Percentiles rank a stretch among this genome's conserved stretches.
These are phyloP conservation scores for Hippopotamus amphibius DNA, from an alignment of 2,113 vertebrate species.

Conservation along the genomic window DNA sequence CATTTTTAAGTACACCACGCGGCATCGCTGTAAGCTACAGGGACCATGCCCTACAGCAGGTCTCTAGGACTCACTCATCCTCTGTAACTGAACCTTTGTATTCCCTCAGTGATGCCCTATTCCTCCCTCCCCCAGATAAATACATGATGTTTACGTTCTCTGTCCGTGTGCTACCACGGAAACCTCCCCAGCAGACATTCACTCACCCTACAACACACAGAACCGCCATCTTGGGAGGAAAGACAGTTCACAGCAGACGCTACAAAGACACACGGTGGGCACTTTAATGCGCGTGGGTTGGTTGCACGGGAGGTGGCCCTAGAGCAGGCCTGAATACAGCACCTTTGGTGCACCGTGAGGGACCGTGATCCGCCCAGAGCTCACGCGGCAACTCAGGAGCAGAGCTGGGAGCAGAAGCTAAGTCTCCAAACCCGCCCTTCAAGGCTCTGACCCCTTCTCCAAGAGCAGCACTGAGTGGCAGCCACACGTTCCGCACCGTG, in stretches of 20 bases:
- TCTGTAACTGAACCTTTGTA: fast-evolving
- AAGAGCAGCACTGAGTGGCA: fast-evolving
- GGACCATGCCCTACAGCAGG: fast-evolving
- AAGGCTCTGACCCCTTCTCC: not conserved
- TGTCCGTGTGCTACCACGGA: not conserved
- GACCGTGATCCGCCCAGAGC: not conserved
- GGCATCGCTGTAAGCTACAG: fast-evolving
- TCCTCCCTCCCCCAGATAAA: not conserved
- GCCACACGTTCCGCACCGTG: fast-evolving
- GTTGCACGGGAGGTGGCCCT: not conserved
- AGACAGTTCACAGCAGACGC: not conserved
- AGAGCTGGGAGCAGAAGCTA: not conserved
- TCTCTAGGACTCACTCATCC: too few species aligned
- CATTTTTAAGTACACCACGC: fast-evolving
- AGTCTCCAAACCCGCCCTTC: not conserved
- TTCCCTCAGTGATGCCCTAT: not conserved
- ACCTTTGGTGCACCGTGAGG: not conserved
- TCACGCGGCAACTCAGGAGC: fast-evolving
- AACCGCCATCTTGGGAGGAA: fast-evolving
- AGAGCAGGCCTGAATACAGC: not conserved
- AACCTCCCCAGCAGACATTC: not conserved
- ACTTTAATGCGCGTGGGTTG: fast-evolving
- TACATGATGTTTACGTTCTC: fast-evolving
- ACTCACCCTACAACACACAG: not conserved
- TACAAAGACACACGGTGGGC: fast-evolving